Evolutionary conservation across 1,140 invertebrate genomes (phyloP).

Genomic region (Chlorops oryzae): DNA sequence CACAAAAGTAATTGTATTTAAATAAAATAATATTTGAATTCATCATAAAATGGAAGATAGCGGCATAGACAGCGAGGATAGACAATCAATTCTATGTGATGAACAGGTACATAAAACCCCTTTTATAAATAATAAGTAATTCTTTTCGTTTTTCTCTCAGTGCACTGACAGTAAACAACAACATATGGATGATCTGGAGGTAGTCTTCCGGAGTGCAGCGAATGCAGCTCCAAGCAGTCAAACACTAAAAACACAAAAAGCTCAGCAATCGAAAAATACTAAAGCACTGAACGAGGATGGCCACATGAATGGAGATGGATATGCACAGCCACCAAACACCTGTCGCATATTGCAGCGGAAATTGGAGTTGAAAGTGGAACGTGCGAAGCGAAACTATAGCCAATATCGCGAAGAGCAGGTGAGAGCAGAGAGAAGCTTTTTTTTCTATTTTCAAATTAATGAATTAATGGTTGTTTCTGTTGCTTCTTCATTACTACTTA

Average conservation of each 20-base stretch:
- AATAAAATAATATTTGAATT: no score
- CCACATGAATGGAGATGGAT: constrained; percentile 15
- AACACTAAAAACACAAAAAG: no score
- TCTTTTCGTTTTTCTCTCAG: no score
- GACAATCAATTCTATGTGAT: constrained; percentile 35
- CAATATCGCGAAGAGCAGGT: constrained; percentile 44
- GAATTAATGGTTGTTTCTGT: background rate
- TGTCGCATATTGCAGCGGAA: constrained; percentile 46
- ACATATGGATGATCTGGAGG: constrained; percentile 17
- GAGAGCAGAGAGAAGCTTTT: no score
- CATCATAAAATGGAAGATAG: constrained; percentile 47
- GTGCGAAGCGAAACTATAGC: constrained; percentile 42
- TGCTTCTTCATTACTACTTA: no score
- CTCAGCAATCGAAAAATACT: no score
- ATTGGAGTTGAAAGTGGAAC: constrained; percentile 45
- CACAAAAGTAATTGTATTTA: no score
- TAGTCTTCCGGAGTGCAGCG: background rate
- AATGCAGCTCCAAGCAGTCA: background rate
- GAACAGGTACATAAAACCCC: no score
- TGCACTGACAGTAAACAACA: no score
- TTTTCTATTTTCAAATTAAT: no score
- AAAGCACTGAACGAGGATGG: constrained; percentile 36
- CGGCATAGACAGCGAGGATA: constrained; percentile 45
- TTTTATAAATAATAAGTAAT: no score
- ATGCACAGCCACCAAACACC: constrained; percentile 39